Base-by-base conservation (phyloP, 2,113 vertebrate genomes). In the Platysteira castanea region DNA sequence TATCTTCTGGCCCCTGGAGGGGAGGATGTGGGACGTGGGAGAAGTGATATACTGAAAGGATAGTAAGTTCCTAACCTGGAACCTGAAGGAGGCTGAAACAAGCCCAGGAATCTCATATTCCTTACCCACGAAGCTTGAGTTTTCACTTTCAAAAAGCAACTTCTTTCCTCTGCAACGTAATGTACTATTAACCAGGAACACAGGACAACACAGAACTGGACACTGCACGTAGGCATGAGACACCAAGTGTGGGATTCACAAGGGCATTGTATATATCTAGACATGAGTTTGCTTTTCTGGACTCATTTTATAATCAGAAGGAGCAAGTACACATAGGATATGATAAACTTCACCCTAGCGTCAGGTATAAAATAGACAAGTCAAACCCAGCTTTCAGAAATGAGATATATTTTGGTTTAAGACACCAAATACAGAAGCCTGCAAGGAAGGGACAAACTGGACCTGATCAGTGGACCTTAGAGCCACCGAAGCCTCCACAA, bases 221-320 rank as follows among this genome's bases (percentile, higher is more conserved):
- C 52, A 10, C 16, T 74, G 65, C 1, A 3, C 8, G 8, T 10
- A 70, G 31, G 11, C 8, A 13, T 22, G n/a, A 78, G 14, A 0
- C 2, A 26, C 12, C 41, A 60, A 81, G 13, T 8, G 12, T 60
- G 13, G 37, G 31, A 78, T 70, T 84, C 82, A 78, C 21, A 28
- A 27, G 15, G 27, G 9, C 11, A 7, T 65, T 90, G 50, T 10
- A 74, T 46, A 11, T 46, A 84, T n/a, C 28, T 44, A 54, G 35
- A 18, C 10, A 27, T 15, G 10, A 46, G 6, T 17, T 63, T 76
- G 18, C 49, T 67, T 75, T 83, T 53, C 42, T 26, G 4, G 27
- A 41, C 17, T 80, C 1, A 21, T 50, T 91, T 77, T 68, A 39
- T 67, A 33, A 74, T n/a, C 13, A 63, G 37, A 57, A 75, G 37